Conservation (phyloP, 2,113 vertebrate genomes). For the Rhagologus leucostigma region DNA sequence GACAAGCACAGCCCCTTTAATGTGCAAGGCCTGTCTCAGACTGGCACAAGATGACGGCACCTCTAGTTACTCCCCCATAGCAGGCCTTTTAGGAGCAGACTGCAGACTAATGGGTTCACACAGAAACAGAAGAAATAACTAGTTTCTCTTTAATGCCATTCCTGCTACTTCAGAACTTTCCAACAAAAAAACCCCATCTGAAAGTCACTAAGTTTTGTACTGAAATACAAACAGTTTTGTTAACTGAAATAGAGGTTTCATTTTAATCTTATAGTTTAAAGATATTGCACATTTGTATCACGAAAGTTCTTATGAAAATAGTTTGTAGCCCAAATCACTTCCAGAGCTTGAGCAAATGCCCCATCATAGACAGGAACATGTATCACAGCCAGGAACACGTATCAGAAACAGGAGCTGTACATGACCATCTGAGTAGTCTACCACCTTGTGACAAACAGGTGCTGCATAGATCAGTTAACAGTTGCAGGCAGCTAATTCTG, state of each 20-base stretch:
- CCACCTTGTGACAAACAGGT: background rate
- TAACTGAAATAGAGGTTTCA: background rate
- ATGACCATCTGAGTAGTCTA: background rate
- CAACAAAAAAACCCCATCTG: accelerated
- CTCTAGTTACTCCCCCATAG: background rate
- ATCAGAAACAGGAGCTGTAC: background rate
- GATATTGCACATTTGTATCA: background rate
- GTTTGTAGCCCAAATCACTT: background rate
- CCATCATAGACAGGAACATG: background rate
- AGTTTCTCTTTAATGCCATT: background rate
- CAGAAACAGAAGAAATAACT: background rate
- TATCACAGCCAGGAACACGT: background rate
- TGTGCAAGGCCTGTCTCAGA: background rate
- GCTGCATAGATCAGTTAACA: background rate
- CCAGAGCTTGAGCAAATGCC: background rate
- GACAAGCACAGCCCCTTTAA: background rate
- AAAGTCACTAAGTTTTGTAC: background rate
- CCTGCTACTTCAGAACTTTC: background rate
- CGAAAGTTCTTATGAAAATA: background rate
- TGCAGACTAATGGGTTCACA: background rate
- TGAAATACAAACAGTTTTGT: too few species aligned
- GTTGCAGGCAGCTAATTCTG: background rate
- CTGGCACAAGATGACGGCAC: background rate
- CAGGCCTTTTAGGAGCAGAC: background rate
- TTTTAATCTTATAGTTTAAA: background rate